These are phyloP conservation scores for Fragum fragum DNA, from an alignment of 2,888 invertebrate genomes.

Conservation along the genomic window DNA sequence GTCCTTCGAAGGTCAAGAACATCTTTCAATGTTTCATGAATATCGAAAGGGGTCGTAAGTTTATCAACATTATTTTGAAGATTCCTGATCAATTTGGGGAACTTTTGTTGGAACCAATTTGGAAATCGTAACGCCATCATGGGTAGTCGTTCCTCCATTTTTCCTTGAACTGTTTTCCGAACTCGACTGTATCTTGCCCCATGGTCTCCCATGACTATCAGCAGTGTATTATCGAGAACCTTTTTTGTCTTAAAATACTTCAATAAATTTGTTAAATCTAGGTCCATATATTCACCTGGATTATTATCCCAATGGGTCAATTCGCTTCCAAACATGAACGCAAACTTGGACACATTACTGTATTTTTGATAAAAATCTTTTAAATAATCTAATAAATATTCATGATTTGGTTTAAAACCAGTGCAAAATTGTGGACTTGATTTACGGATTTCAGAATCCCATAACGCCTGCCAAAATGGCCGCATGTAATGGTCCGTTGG, in stretches of 20 bases:
- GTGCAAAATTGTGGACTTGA: slow-evolving; percentile 77
- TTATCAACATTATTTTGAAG: slow-evolving; percentile 76
- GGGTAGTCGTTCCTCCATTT: slow-evolving; percentile 84
- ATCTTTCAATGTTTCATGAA: slow-evolving; percentile 81
- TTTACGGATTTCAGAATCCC: slow-evolving; percentile 69
- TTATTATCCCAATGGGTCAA: slow-evolving; percentile 83
- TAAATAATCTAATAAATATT: slow-evolving; percentile 79
- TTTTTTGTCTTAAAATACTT: slow-evolving; percentile 67
- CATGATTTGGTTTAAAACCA: slow-evolving; percentile 79
- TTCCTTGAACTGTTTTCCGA: slow-evolving; percentile 81
- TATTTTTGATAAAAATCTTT: slow-evolving; percentile 81
- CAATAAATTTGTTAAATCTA: slow-evolving; percentile 77
- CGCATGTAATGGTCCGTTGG: slow-evolving; percentile 86
- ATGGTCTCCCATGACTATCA: slow-evolving; percentile 84
- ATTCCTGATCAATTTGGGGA: slow-evolving; percentile 68
- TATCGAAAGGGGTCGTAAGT: slow-evolving; percentile 83
- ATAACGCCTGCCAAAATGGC: slow-evolving; percentile 82
- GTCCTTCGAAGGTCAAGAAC: slow-evolving; percentile 79
- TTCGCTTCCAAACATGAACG: slow-evolving; percentile 80
- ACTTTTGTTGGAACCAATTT: slow-evolving; percentile 70
- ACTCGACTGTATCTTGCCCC: slow-evolving; percentile 81
- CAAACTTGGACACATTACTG: slow-evolving; percentile 80
- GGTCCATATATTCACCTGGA: slow-evolving; percentile 82
- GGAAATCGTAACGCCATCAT: slow-evolving; percentile 83
- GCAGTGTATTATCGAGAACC: slow-evolving; percentile 80